Conservation (phyloP, 2,113 vertebrate species). For the Micronycteris hirsuta region DNA sequence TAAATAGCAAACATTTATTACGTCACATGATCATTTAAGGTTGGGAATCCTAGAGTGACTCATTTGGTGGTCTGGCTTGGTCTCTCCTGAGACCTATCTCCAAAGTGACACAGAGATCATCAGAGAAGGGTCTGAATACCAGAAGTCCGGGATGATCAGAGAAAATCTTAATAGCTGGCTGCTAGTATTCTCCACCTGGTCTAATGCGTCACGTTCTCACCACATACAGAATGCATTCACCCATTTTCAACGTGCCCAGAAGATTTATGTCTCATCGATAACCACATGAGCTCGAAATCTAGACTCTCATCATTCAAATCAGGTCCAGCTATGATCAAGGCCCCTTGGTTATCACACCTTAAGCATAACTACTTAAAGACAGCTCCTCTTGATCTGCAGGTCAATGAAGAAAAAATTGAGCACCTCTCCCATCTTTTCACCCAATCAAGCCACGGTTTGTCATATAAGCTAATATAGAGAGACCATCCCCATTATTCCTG, state of each 20-base stretch:
- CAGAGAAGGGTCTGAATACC: neutral
- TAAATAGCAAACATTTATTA: neutral
- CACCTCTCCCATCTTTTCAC: neutral
- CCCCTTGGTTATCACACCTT: neutral
- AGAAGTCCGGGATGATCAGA: neutral
- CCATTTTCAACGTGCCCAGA: neutral
- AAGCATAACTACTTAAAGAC: neutral
- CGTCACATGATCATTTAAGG: neutral
- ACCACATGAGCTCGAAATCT: neutral
- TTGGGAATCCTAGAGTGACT: neutral
- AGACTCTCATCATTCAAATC: neutral
- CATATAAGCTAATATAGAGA: neutral
- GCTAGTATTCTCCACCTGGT: neutral
- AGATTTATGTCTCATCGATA: neutral
- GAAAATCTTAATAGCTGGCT: fast-evolving
- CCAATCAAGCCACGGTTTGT: neutral
- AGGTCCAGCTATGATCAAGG: neutral
- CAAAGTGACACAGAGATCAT: neutral
- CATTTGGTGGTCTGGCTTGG: neutral
- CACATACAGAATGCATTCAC: neutral
- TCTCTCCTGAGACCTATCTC: neutral
- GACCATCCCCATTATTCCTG: neutral
- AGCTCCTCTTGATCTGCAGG: neutral
- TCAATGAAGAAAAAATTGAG: neutral
- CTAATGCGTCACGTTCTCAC: neutral